Percentiles rank a stretch among this genome's conserved stretches.
Conservation (phyloP, 2,888 invertebrate genomes). For the Nysson spinosus region DNA sequence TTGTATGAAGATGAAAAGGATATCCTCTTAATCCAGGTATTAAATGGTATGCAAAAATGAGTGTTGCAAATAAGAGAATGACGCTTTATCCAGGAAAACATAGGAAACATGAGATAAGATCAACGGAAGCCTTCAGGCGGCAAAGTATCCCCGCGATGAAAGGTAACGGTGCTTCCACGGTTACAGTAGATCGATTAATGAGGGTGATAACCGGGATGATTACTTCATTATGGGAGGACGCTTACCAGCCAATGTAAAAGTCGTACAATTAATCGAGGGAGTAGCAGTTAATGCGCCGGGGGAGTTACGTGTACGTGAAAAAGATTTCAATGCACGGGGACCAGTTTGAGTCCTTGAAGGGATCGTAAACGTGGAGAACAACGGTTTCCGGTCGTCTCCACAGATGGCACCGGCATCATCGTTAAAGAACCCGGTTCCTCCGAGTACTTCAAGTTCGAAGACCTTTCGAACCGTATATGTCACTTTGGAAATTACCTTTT, state of each 20-base stretch:
- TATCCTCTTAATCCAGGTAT: no score
- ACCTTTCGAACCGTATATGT: constrained; percentile 25
- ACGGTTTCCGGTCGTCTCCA: constrained; percentile 31
- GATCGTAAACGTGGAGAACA: constrained; percentile 39
- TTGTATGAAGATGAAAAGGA: no score
- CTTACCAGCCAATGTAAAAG: constrained; percentile 40
- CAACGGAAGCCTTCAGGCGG: constrained; percentile 11
- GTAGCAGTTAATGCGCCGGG: constrained; percentile 45
- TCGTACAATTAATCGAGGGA: constrained; percentile 55
- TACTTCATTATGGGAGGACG: constrained; percentile 57
- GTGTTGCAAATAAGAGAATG: neutral
- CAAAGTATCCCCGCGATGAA: constrained; percentile 2
- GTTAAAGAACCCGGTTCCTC: constrained; percentile 15
- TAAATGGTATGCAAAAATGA: no score
- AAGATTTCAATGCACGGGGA: constrained; percentile 43
- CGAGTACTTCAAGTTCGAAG: constrained; percentile 36
- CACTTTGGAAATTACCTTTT: constrained; percentile 22
- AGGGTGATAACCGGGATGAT: constrained; percentile 59
- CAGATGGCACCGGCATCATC: constrained; percentile 56
- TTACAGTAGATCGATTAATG: constrained; percentile 53
- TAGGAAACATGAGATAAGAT: constrained; percentile 24
- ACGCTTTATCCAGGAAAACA: constrained; percentile 1
- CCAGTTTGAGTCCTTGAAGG: constrained; percentile 51
- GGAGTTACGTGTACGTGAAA: constrained; percentile 13
- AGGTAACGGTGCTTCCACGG: constrained; percentile 19